Percentiles rank a stretch among this genome's conserved stretches.
phyloP scores from a whole-genome alignment of 1,140 invertebrate genomes.

The Drosophila punjabiensis region DNA sequence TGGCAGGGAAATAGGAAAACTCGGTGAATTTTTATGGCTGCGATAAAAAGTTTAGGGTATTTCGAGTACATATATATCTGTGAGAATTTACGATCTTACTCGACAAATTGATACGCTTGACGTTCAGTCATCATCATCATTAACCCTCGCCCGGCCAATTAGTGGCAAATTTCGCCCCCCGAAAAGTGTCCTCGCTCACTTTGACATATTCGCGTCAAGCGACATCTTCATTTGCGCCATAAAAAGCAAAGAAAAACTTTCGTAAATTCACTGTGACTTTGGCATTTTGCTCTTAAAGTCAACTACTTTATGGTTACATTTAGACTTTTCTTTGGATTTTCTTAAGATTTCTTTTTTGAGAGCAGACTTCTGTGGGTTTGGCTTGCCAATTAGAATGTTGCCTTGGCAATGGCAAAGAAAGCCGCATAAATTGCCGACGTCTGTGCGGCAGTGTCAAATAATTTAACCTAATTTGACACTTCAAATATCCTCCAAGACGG shows the following conservation, averaged over 20 bases:
- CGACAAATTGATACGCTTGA: constrained; percentile 35
- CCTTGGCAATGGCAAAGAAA: constrained; percentile 31
- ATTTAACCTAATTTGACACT: constrained; percentile 85
- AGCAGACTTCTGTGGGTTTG: constrained; percentile 3
- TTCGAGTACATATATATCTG: constrained; percentile 21
- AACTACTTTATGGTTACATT: constrained; percentile 64
- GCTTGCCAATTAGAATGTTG: constrained; percentile 72
- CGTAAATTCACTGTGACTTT: constrained; percentile 52
- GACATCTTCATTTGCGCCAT: constrained; percentile 27
- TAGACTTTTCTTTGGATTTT: constrained; percentile 4
- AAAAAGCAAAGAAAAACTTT: constrained; percentile 46
- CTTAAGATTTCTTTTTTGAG: constrained; percentile 3
- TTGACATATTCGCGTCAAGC: constrained; percentile 55
- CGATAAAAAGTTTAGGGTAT: constrained; percentile 47
- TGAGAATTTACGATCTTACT: constrained; percentile 20
- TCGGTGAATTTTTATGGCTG: constrained; percentile 33
- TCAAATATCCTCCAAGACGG: constrained; percentile 63
- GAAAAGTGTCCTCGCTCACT: constrained; percentile 21
- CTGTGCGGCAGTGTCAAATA: constrained; percentile 75
- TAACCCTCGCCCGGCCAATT: constrained; percentile 49
- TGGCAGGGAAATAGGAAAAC: not conserved
- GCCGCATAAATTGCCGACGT: constrained; percentile 69
- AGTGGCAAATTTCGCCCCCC: constrained; percentile 21
- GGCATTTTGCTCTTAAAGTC: constrained; percentile 53
- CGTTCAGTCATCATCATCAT: constrained; percentile 24